Percentiles rank a stretch among this genome's conserved stretches.
Evolutionary conservation across 2,888 invertebrate genomes (phyloP).

Genomic region (Ophioninae sp.): DNA sequence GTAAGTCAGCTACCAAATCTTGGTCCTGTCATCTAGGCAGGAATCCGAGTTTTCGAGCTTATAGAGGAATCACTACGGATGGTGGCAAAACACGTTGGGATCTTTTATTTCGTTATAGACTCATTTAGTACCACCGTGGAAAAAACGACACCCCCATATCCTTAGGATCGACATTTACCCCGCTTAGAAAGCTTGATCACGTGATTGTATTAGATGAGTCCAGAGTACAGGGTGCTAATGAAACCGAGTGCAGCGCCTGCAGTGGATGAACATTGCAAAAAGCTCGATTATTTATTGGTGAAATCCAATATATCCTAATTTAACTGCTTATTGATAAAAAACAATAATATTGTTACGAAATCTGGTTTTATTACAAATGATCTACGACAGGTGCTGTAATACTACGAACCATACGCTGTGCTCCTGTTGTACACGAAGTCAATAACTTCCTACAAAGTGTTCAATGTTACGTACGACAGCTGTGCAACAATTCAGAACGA

Average conservation of each 20-base stretch:
- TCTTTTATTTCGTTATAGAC: neutral
- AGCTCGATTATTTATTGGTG: no score
- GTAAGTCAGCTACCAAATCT: neutral
- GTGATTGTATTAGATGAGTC: neutral
- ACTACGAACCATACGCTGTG: no score
- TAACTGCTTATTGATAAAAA: no score
- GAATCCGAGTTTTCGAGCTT: neutral
- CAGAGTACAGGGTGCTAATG: no score
- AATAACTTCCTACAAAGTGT: no score
- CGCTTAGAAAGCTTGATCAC: slow-evolving; percentile 5
- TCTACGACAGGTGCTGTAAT: no score
- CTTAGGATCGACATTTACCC: neutral
- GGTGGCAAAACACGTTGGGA: neutral
- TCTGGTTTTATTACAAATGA: no score
- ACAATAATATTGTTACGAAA: no score
- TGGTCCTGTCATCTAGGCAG: neutral
- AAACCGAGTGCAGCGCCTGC: no score
- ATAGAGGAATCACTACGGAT: neutral
- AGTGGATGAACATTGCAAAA: no score
- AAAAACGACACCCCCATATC: neutral
- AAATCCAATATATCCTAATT: no score
- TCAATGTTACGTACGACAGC: neutral
- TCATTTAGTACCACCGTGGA: neutral
- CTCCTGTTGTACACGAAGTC: no score
- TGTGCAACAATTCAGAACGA: slow-evolving; percentile 25